Evolutionary conservation across 2,113 vertebrate species (phyloP), one percentile per base, ranked within the genome.

Genomic region (Sinocyclocheilus anophthalmus): DNA sequence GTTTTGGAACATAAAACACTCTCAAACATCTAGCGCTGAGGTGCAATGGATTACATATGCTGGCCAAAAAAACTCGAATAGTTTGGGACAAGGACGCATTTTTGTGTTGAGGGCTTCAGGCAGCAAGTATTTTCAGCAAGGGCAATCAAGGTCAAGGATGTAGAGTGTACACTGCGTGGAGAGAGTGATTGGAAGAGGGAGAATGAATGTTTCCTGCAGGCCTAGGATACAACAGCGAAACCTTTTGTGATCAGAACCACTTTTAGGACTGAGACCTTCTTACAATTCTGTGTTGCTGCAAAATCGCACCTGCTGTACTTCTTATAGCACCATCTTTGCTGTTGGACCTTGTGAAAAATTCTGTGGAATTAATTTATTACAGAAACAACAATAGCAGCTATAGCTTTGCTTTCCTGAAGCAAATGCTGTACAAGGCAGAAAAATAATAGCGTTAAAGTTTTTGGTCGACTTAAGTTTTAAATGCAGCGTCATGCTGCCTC

Each of bases 81-180:
- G 42, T 59, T 61, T 37, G 10, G 26, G 30, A 86, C 81, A 88
- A 88, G 84, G 75, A 14, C 87, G 65, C 33, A 22, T 63, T 85
- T 88, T 24, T 63, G 80, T 83, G 39, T 78, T 78, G 77, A 42
- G 33, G 13, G 73, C 80, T 80, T 67, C n/a, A 42, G 75, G 75
- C n/a, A 1, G 61, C 8, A 16, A 26, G 65, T 88, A 69, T 85
- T 70, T 81, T 48, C 53, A 79, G 73, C 84, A 83, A 81, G 81
- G 79, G 61, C 87, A 88, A 82, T 53, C 65, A 26, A 84, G 75
- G 80, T 73, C 84, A 86, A 83, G 67, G 59, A 78, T 83, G 73
- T 59, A 12, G 39, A 76, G 77, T 76, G 50, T 53, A 55, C 67
- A 26, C 20, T 20, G 6, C 55, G 42, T 86, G 75, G 24, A 50